phyloP scores from a whole-genome alignment of 53 echinoderm and acorn worm species.

The Paracentrotus lividus region DNA sequence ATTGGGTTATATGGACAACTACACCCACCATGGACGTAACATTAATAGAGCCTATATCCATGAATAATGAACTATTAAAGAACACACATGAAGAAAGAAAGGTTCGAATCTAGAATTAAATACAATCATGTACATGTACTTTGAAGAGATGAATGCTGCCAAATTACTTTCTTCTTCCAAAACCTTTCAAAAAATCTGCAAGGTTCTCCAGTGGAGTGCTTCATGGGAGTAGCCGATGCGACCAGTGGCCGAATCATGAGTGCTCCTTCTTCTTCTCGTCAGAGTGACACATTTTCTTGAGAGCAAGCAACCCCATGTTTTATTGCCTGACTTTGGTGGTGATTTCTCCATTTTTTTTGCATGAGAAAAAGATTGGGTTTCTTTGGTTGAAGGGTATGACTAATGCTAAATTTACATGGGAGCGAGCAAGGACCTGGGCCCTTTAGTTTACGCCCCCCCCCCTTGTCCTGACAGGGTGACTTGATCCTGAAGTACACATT shows the following conservation, averaged over 20 bases:
- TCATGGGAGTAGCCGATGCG: not conserved
- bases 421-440: not conserved
- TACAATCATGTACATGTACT: too few species aligned
- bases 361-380: slow-evolving; percentile 35
- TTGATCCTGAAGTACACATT: not conserved
- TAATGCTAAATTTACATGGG: slow-evolving; percentile 57
- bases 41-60: too few species aligned
- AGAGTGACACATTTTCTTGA: slow-evolving; percentile 29
- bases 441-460: too few species aligned
- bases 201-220: not conserved
- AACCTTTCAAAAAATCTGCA: slow-evolving; percentile 37
- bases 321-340: slow-evolving; percentile 24
- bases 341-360: slow-evolving; percentile 44
- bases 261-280: not conserved
- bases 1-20: too few species aligned
- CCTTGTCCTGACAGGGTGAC: not conserved
- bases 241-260: slow-evolving; percentile 21
- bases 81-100: too few species aligned
- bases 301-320: slow-evolving; percentile 5
- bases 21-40: too few species aligned
- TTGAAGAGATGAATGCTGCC: not conserved
- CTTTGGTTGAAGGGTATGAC: slow-evolving; percentile 44
- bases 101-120: too few species aligned
- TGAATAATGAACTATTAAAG: too few species aligned
- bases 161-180: not conserved